These are phyloP conservation scores for Drosophila robusta DNA, from an alignment of 2,888 invertebrate species.

Conservation along the genomic window DNA sequence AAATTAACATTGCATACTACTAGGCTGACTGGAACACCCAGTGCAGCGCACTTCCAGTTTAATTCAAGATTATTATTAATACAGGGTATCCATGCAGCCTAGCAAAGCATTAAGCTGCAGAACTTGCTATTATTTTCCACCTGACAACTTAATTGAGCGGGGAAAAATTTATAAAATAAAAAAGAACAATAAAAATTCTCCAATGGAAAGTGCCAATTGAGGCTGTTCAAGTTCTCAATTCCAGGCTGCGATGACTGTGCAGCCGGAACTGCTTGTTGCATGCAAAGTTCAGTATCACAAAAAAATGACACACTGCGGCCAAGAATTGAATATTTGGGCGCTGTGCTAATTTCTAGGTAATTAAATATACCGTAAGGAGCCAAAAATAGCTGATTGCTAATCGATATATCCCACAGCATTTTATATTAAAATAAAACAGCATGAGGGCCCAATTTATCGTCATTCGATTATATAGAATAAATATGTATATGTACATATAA, in stretches of 20 bases:
- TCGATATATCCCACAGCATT: slow-evolving; percentile 7
- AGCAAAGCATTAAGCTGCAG: no score
- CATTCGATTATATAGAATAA: slow-evolving; percentile 10
- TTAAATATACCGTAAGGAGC: slow-evolving; percentile 7
- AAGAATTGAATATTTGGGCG: neutral
- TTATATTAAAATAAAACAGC: neutral
- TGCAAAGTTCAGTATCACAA: slow-evolving; percentile 2
- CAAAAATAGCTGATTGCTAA: slow-evolving; percentile 24
- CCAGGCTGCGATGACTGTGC: slow-evolving; percentile 20
- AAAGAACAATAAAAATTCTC: slow-evolving; percentile 5
- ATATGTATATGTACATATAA: neutral
- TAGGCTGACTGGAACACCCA: slow-evolving; percentile 3
- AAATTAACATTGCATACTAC: slow-evolving; percentile 39
- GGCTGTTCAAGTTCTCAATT: slow-evolving; percentile 8
- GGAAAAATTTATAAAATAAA: slow-evolving; percentile 14
- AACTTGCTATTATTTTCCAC: neutral
- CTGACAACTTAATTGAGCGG: slow-evolving; percentile 24
- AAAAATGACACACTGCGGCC: slow-evolving; percentile 10
- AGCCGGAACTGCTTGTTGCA: slow-evolving; percentile 14
- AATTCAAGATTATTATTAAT: neutral
- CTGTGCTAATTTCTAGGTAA: slow-evolving; percentile 32
- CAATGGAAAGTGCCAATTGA: slow-evolving; percentile 32
- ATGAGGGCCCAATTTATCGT: slow-evolving; percentile 15
- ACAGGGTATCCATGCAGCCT: slow-evolving; percentile 6
- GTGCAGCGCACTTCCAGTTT: neutral